These are phyloP conservation scores for Scomber scombrus DNA, from an alignment of 2,113 vertebrate genomes.

Conservation along the genomic window DNA sequence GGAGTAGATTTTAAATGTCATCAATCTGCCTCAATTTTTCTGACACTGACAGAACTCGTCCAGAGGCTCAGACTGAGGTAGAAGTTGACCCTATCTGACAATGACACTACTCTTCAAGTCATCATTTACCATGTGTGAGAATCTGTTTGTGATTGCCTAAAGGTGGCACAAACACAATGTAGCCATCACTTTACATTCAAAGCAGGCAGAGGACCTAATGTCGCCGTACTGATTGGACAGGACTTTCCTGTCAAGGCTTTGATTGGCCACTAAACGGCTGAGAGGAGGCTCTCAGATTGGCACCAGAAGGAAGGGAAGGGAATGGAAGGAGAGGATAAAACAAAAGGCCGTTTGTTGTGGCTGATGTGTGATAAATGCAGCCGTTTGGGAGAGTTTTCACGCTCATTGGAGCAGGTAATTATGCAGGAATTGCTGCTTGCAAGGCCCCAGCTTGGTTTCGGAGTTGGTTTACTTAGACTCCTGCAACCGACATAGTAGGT, in stretches of 20 bases:
- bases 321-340: constrained; percentile 51
- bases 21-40: constrained; percentile 53
- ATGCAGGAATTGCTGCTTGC: constrained; percentile 74
- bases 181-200: constrained; percentile 18
- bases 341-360: constrained; percentile 73
- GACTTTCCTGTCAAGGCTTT: constrained; percentile 53
- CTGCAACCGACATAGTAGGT: constrained; percentile 35
- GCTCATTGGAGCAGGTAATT: constrained; percentile 83
- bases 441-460: constrained; percentile 45
- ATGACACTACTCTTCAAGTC: constrained; percentile 26
- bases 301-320: constrained; percentile 34
- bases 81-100: constrained; percentile 44
- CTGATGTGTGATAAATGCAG: constrained; percentile 81
- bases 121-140: constrained; percentile 20
- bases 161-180: constrained; percentile 36
- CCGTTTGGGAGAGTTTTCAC: constrained; percentile 78
- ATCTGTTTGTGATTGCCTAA: constrained; percentile 14
- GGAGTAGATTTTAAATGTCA: constrained; percentile 41
- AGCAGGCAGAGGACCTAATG: constrained; percentile 10
- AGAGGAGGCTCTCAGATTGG: constrained; percentile 32
- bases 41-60: constrained; percentile 51
- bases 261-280: constrained; percentile 46
- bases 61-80: constrained; percentile 34
- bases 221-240: constrained; percentile 27
- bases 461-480: constrained; percentile 63